A percentile compares a stretch with the other conserved stretches of the same genome.
These are phyloP conservation scores for Pecten maximus DNA, from an alignment of 2,888 invertebrate species.

Conservation along the genomic window DNA sequence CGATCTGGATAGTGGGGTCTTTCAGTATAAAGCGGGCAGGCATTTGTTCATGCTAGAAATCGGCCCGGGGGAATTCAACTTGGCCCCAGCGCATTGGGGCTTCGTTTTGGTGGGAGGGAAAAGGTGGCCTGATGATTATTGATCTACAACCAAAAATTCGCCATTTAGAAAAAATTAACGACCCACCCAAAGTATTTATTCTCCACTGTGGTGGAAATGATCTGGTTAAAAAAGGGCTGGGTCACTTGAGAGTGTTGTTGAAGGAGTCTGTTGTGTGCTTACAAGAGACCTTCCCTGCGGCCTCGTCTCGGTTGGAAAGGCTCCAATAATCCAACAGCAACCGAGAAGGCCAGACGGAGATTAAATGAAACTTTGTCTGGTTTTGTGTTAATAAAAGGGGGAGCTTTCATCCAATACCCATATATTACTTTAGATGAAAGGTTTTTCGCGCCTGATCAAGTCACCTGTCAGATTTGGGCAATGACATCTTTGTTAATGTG, in stretches of 20 bases:
- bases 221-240: not conserved
- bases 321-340: not conserved
- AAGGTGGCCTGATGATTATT: not conserved
- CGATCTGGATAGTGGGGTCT: slow-evolving; percentile 36
- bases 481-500: slow-evolving; percentile 35
- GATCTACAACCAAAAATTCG: not conserved
- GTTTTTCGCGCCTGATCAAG: too few species aligned
- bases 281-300: slow-evolving; percentile 10
- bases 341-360: not conserved
- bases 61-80: slow-evolving; percentile 6
- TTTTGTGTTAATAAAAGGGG: not conserved
- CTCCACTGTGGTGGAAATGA: slow-evolving; percentile 30
- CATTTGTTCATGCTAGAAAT: not conserved
- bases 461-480: not conserved
- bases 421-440: not conserved
- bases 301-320: not conserved
- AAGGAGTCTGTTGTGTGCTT: not conserved
- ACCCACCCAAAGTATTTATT: not conserved
- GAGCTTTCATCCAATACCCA: slow-evolving; percentile 8
- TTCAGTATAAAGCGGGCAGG: slow-evolving; percentile 22
- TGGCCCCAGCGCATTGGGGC: not conserved
- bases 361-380: not conserved
- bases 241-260: not conserved
- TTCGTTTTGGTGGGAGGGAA: not conserved
- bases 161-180: not conserved